phyloP scores from a whole-genome alignment of 2,797 vertebrate species.

The Pangasius macronema region DNA sequence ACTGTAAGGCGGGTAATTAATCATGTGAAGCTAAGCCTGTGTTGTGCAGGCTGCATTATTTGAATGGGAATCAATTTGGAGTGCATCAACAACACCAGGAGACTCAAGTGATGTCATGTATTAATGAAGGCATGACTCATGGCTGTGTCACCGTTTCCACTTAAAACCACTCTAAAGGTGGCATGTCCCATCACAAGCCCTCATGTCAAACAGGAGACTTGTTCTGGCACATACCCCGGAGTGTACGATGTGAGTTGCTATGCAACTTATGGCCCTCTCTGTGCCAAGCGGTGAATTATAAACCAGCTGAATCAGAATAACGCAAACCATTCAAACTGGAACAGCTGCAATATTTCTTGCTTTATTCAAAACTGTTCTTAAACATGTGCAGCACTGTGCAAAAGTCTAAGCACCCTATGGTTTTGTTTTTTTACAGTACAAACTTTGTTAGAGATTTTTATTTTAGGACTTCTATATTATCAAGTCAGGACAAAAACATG shows the following conservation, averaged over 20 bases:
- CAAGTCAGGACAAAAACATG: no score
- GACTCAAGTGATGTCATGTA: slow-evolving; percentile 1
- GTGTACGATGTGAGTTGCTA: slow-evolving; percentile 27
- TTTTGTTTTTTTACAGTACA: no score
- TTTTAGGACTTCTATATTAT: no score
- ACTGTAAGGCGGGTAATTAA: neutral
- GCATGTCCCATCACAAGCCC: slow-evolving; percentile 32
- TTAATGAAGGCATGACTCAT: slow-evolving; percentile 38
- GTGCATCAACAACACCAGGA: slow-evolving; percentile 15
- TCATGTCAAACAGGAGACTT: slow-evolving; percentile 33
- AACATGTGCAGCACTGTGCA: neutral
- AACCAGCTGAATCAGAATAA: neutral
- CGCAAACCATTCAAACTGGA: neutral
- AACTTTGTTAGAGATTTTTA: no score
- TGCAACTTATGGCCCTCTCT: neutral
- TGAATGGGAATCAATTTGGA: neutral
- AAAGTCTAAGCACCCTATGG: no score
- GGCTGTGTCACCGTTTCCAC: slow-evolving; percentile 16
- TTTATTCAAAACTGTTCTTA: neutral
- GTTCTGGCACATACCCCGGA: slow-evolving; percentile 23
- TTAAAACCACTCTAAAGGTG: slow-evolving; percentile 33
- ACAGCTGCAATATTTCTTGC: neutral
- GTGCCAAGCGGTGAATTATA: neutral
- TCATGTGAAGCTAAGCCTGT: neutral
- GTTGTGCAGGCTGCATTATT: neutral